phyloP scores from a whole-genome alignment of 2,797 vertebrate species.

The Fringilla coelebs region DNA sequence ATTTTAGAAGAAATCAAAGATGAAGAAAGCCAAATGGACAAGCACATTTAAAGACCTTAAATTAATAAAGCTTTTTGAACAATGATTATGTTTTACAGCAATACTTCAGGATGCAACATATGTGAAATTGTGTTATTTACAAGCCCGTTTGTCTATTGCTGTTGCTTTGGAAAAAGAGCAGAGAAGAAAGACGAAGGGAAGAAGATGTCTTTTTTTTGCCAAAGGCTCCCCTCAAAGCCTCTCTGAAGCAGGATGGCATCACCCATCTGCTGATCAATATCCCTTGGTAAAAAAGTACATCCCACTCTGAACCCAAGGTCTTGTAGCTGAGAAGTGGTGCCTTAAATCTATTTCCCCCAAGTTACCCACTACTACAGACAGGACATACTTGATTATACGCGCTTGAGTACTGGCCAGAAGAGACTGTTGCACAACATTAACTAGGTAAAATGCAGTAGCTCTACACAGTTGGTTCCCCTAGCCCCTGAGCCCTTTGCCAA shows the following conservation, averaged over 20 bases:
- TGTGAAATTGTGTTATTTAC: background rate
- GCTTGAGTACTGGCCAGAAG: background rate
- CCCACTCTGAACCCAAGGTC: background rate
- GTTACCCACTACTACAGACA: background rate
- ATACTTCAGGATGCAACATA: background rate
- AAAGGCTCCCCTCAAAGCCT: background rate
- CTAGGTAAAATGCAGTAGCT: background rate
- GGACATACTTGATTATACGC: background rate
- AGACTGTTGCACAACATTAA: background rate
- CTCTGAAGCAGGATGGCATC: background rate
- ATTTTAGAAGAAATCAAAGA: background rate
- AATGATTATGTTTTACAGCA: background rate
- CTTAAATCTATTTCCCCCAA: background rate
- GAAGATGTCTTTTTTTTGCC: background rate
- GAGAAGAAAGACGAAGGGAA: background rate
- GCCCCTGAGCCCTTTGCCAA: background rate
- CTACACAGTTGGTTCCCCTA: background rate
- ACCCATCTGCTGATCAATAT: background rate
- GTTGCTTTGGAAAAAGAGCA: background rate
- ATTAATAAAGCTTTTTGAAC: background rate
- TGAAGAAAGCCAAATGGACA: background rate
- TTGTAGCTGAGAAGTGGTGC: background rate
- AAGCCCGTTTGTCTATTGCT: background rate
- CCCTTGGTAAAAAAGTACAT: background rate
- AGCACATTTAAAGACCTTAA: background rate